Base-by-base conservation (phyloP, 37 sponge, comb jelly and placozoan genomes). In the Agelas oroides region DNA sequence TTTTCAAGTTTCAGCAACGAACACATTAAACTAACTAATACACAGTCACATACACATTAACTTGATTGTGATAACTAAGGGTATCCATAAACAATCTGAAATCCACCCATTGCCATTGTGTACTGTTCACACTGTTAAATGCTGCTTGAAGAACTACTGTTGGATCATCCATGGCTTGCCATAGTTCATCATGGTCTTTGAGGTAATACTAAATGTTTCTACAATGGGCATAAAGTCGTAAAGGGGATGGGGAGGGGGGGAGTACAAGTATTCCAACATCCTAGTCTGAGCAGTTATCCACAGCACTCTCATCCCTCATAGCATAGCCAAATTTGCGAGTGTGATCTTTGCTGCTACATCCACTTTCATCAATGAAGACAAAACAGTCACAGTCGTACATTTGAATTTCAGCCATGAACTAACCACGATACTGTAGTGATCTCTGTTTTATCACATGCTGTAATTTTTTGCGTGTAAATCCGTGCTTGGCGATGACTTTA, bases 291-390 rank as follows among this genome's bases (percentile, higher is more conserved):
- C 70, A 69, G 37, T 69, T 69, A 8, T 69, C 70, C 62, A 61
- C 62, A 61, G 62, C 62, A 61, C 62, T 61, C 62, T 61, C 46
- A 11, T 70, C 70, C 27, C 66, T 66, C 27, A 67, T 34, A 2
- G 81, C 53, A 80, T 80, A 80, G 1, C 81, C 81, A 80, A 68
- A 66, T 80, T 52, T 46, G 18, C 70, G 55, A 25, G 54, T 66
- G 57, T 14, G 34, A 80, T 53, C 68, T 66, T 53, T 67, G 52
- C 70, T 66, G 27, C 31, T 66, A 34, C 81, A 65, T 14, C 81
- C 81, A 53, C 57, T 80, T 68, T 80, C 81, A 80, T 80, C 81
- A 16, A 79, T 65, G 25, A 64, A 79, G 20, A 79, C 66, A 13
- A 80, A 66, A 35, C 28, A 27, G 12, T 68, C 70, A 46, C 28